Conservation (phyloP, 2,888 invertebrate species). For the Esperia sulphurella region DNA sequence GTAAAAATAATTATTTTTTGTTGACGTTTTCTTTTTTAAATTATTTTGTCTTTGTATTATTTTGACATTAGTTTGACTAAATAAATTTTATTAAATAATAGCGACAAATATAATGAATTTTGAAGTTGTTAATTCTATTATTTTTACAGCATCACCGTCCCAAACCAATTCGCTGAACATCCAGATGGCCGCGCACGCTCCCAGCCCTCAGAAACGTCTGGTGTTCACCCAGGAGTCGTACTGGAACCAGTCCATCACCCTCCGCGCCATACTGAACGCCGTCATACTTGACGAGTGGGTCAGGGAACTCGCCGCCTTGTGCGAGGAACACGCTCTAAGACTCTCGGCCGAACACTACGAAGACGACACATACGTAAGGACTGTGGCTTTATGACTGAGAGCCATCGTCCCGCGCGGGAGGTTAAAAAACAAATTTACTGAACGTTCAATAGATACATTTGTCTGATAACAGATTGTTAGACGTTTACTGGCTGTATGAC, state of each 20-base stretch:
- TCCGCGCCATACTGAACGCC: slow-evolving; percentile 78
- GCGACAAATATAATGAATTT: too few species aligned
- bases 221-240: slow-evolving; percentile 65
- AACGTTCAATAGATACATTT: slow-evolving; percentile 13
- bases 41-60: too few species aligned
- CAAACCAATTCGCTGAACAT: slow-evolving; percentile 35
- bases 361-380: slow-evolving; percentile 55
- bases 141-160: slow-evolving; percentile 36
- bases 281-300: slow-evolving; percentile 97
- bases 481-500: too few species aligned
- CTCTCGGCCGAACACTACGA: slow-evolving; percentile 51
- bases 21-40: not conserved
- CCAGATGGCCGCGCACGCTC: slow-evolving; percentile 23
- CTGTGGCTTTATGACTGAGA: slow-evolving; percentile 69
- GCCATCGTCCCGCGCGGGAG: slow-evolving; percentile 40
- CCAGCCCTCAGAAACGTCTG: slow-evolving; percentile 44
- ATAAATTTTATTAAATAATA: too few species aligned
- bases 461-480: slow-evolving; percentile 12
- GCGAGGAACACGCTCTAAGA: slow-evolving; percentile 92
- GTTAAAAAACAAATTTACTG: slow-evolving; percentile 15
- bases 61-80: too few species aligned
- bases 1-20: too few species aligned
- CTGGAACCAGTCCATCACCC: slow-evolving; percentile 67
- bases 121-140: too few species aligned
- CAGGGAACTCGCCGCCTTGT: slow-evolving; percentile 95